Conservation (phyloP, 2,113 vertebrate species). For the Butastur rufipennis region DNA sequence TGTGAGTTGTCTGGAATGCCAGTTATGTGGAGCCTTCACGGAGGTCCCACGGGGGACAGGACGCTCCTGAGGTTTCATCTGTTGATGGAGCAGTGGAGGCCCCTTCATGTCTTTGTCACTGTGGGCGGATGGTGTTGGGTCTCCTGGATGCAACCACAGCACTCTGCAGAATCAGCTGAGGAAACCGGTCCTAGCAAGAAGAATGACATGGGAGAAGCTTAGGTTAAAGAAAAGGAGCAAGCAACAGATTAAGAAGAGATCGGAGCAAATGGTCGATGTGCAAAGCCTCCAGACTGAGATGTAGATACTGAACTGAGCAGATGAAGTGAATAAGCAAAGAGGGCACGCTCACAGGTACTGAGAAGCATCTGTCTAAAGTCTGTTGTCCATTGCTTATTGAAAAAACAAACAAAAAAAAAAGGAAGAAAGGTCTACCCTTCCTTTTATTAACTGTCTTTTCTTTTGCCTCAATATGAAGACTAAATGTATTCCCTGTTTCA, state of each 20-base stretch:
- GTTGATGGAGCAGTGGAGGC: background rate
- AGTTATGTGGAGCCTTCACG: background rate
- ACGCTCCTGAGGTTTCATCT: background rate
- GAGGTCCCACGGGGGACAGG: background rate
- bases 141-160: background rate
- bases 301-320: background rate
- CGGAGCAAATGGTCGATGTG: background rate
- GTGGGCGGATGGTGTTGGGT: background rate
- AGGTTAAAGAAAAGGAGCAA: background rate
- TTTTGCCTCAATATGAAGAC: background rate
- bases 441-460: background rate
- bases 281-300: background rate
- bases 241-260: background rate
- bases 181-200: background rate
- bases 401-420: background rate
- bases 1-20: background rate
- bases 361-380: background rate
- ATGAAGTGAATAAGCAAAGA: background rate
- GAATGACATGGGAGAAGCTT: background rate
- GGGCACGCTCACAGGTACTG: background rate
- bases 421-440: background rate
- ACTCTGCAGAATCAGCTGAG: background rate
- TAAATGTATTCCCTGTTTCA: background rate
- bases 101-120: background rate
- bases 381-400: background rate